Conservation (phyloP, 2,888 invertebrate genomes). For the Encarsia formosa region DNA sequence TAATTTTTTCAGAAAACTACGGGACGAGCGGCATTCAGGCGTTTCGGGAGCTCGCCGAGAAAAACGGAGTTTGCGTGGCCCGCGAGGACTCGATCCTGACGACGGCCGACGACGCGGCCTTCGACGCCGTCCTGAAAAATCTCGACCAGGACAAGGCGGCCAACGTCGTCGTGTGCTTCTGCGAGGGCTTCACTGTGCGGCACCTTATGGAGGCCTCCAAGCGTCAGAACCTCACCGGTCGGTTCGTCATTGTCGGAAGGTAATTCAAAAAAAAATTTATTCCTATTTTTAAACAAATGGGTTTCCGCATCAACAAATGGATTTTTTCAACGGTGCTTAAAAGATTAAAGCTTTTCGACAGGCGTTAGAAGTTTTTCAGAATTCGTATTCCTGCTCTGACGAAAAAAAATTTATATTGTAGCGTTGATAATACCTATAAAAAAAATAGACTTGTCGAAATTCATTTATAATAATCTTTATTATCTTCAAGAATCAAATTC, state of each 20-base stretch:
- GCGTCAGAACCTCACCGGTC: conserved; percentile 56
- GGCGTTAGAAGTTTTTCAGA: no score
- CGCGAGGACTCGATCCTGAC: conserved; percentile 62
- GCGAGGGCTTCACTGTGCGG: conserved; percentile 70
- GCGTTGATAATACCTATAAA: no score
- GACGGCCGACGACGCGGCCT: conserved; percentile 57
- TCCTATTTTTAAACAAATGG: no score
- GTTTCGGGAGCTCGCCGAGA: conserved; percentile 66
- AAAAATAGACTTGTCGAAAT: no score
- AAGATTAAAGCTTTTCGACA: no score
- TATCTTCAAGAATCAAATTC: no score
- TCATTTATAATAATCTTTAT: no score
- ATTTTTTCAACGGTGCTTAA: no score
- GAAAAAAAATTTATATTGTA: no score
- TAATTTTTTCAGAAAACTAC: conserved; percentile 77
- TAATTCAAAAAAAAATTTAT: no score
- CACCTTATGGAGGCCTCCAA: conserved; percentile 61
- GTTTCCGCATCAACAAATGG: no score
- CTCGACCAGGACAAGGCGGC: conserved; percentile 57
- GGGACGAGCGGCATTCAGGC: conserved; percentile 73
- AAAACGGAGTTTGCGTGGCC: conserved; percentile 68
- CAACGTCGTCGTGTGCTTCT: conserved; percentile 71
- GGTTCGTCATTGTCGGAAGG: conserved; percentile 67
- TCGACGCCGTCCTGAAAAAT: conserved; percentile 56
- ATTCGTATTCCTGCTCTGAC: no score